Conservation (phyloP, 2,797 vertebrate species). For the Eospalax fontanierii region DNA sequence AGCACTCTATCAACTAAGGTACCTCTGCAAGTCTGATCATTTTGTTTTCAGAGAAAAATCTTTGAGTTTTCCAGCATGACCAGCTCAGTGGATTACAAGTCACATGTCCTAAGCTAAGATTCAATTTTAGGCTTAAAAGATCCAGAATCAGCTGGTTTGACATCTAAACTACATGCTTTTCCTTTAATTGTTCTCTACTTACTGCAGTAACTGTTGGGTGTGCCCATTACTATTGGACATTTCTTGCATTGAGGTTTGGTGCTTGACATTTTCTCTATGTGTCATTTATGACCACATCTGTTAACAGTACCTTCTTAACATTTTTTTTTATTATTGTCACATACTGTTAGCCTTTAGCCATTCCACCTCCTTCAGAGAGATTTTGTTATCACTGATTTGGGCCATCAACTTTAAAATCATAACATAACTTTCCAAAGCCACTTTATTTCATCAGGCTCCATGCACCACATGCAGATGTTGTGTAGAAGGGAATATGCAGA, state of each 20-base stretch:
- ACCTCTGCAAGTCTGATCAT: background rate
- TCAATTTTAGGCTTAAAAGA: background rate
- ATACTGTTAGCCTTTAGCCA: background rate
- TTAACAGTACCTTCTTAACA: background rate
- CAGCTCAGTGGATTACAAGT: background rate
- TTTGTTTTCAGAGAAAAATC: slow-evolving; percentile 24
- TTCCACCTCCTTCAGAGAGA: background rate
- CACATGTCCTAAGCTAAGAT: background rate
- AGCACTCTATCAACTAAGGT: background rate
- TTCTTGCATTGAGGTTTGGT: background rate
- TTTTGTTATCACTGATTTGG: slow-evolving; percentile 28
- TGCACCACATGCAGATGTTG: background rate
- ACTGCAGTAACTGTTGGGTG: background rate
- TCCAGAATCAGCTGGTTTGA: background rate
- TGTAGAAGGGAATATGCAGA: background rate
- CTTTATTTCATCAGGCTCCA: background rate
- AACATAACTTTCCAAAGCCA: slow-evolving; percentile 24
- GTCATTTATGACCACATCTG: background rate
- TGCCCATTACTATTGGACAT: background rate
- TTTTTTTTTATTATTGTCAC: background rate
- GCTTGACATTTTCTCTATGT: background rate
- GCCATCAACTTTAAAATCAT: slow-evolving; percentile 17
- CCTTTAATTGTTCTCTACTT: background rate
- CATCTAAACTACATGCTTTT: background rate
- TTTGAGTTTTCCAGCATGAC: background rate